phyloP scores from a whole-genome alignment of 2,113 vertebrate species.

The Varanus salvator region DNA sequence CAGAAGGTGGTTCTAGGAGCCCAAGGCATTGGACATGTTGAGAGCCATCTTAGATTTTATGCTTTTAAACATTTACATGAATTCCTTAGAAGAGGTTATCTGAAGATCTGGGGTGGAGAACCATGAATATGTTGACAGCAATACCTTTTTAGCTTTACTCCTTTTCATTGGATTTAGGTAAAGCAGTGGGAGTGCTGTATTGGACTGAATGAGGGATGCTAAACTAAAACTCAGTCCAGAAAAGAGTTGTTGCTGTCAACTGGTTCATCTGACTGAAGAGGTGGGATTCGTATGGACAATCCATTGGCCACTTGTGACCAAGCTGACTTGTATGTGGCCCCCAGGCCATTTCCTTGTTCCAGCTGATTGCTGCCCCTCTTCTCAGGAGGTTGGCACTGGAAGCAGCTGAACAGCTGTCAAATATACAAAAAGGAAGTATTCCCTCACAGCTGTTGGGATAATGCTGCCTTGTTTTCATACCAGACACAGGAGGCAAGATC shows the following conservation, averaged over 20 bases:
- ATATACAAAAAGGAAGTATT: background rate
- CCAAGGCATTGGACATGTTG: background rate
- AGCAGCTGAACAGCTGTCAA: background rate
- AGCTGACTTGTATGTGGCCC: too few relatives aligned
- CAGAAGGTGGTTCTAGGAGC: background rate
- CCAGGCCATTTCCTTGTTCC: too few relatives aligned
- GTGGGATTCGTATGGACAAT: background rate
- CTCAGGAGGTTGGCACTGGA: too few relatives aligned
- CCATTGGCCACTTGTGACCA: too few relatives aligned
- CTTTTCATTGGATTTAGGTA: background rate
- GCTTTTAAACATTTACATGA: background rate
- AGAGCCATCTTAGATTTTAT: too few relatives aligned
- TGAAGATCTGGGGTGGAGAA: background rate
- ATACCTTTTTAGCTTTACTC: background rate
- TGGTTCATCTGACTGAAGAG: background rate
- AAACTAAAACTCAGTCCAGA: background rate
- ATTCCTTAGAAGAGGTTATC: background rate
- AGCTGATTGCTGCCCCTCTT: too few relatives aligned
- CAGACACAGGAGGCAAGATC: background rate
- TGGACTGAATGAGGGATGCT: background rate
- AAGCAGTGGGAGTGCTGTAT: background rate
- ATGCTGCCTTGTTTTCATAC: background rate
- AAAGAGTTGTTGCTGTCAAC: background rate
- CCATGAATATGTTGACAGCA: background rate
- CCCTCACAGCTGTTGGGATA: background rate